Percentiles rank a stretch among this genome's conserved stretches.
Evolutionary conservation across 2,888 invertebrate species (phyloP).

Genomic region (Apodemia mormo): DNA sequence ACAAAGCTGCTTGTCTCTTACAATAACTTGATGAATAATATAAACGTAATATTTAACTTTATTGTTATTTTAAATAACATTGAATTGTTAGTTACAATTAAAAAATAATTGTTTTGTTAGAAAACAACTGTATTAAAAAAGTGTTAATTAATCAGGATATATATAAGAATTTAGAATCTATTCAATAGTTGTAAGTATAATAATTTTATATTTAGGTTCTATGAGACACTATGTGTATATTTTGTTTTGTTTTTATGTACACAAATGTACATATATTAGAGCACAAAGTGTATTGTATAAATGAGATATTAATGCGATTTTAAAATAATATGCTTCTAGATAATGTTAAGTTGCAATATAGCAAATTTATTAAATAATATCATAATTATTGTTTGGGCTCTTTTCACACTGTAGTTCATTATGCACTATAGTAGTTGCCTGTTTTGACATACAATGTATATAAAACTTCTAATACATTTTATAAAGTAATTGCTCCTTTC

Average conservation of each 20-base stretch:
- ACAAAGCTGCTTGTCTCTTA: too few relatives aligned
- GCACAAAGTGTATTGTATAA: conserved; percentile 39
- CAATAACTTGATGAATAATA: too few relatives aligned
- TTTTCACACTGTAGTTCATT: background rate
- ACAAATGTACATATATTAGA: conserved; percentile 34
- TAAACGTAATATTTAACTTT: too few relatives aligned
- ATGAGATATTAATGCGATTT: background rate
- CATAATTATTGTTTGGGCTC: background rate
- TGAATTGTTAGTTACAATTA: background rate
- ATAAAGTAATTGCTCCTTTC: too few relatives aligned
- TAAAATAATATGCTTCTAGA: conserved; percentile 17
- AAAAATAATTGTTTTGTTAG: background rate
- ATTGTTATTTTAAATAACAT: conserved; percentile 3
- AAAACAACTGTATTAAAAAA: background rate
- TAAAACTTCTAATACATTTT: background rate
- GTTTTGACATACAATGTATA: background rate
- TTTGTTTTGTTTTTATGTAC: conserved; percentile 45
- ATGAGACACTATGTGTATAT: conserved; percentile 50
- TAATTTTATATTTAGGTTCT: conserved; percentile 16
- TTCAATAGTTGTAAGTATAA: conserved; percentile 9
- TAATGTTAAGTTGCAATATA: conserved; percentile 30
- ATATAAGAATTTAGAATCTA: background rate
- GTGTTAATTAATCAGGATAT: background rate
- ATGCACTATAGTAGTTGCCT: background rate
- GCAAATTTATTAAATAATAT: conserved; percentile 42